phyloP scores from a whole-genome alignment of 2,797 vertebrate species.

The Alca torda region DNA sequence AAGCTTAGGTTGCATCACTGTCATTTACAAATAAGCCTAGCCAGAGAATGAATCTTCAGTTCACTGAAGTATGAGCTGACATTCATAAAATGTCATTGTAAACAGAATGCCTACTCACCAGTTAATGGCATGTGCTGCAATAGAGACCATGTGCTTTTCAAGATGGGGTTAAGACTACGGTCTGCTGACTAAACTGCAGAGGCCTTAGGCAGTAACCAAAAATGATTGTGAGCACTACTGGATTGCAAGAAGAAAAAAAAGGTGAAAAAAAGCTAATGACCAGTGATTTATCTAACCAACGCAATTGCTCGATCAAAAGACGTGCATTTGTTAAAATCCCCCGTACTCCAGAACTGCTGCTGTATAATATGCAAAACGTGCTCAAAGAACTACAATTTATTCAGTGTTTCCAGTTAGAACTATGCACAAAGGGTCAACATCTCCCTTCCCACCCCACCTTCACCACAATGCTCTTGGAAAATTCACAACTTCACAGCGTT shows the following conservation, averaged over 20 bases:
- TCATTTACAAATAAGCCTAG: constrained; percentile 74
- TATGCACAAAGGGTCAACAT: constrained; percentile 39
- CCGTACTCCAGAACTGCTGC: constrained; percentile 67
- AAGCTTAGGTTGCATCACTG: constrained; percentile 64
- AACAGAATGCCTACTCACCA: constrained; percentile 81
- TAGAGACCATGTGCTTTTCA: constrained; percentile 80
- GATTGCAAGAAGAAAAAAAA: constrained; percentile 75
- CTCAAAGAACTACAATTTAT: constrained; percentile 48
- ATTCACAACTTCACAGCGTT: constrained; percentile 56
- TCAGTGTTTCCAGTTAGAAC: constrained; percentile 36
- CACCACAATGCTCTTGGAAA: constrained; percentile 50
- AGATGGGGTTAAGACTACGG: constrained; percentile 77
- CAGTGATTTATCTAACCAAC: constrained; percentile 74
- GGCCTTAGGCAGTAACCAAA: constrained; percentile 75
- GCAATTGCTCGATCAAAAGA: constrained; percentile 67
- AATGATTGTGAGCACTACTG: constrained; percentile 76
- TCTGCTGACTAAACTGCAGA: constrained; percentile 80
- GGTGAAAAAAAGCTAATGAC: constrained; percentile 70
- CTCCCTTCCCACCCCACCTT: constrained; percentile 57
- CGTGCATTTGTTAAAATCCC: constrained; percentile 54
- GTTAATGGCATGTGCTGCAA: constrained; percentile 80
- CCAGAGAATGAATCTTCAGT: constrained; percentile 64
- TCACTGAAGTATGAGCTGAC: constrained; percentile 72
- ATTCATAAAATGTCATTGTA: constrained; percentile 48
- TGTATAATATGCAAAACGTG: constrained; percentile 55